phyloP scores from a whole-genome alignment of 2,888 invertebrate species.

The Lydus trimaculatus region DNA sequence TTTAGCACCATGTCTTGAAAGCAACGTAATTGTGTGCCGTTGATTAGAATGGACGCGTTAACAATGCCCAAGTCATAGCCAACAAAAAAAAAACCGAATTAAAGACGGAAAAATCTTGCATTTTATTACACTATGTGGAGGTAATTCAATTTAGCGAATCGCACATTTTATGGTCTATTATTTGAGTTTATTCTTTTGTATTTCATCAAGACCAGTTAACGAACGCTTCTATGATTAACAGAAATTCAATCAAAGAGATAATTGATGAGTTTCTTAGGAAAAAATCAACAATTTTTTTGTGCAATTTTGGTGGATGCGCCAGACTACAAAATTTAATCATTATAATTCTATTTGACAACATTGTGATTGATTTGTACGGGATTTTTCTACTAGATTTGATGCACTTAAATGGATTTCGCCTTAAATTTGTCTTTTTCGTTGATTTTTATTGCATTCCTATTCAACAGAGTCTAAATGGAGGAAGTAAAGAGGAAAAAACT shows the following conservation, averaged over 20 bases:
- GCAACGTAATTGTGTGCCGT: not conserved
- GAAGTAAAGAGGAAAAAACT: not conserved
- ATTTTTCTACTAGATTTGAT: not conserved
- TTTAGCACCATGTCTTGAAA: not conserved
- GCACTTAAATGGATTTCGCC: not conserved
- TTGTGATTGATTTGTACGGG: constrained; percentile 2
- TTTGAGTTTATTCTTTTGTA: not conserved
- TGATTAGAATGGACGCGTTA: constrained; percentile 3
- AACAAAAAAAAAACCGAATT: not conserved
- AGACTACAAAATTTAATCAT: not conserved
- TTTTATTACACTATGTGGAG: not conserved
- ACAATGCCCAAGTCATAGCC: not conserved
- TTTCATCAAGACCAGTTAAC: not conserved
- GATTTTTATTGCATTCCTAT: not conserved
- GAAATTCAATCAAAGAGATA: not conserved
- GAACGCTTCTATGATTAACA: not conserved
- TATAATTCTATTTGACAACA: not conserved
- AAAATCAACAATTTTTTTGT: no score
- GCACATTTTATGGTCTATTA: not conserved
- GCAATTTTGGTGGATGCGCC: constrained; percentile 6
- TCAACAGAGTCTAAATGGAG: not conserved
- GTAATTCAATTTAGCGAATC: not conserved
- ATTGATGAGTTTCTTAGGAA: not conserved
- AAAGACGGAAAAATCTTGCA: not conserved
- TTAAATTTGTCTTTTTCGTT: not conserved